phyloP scores from a whole-genome alignment of 1,140 invertebrate species.

The Aphaenogaster floridana region DNA sequence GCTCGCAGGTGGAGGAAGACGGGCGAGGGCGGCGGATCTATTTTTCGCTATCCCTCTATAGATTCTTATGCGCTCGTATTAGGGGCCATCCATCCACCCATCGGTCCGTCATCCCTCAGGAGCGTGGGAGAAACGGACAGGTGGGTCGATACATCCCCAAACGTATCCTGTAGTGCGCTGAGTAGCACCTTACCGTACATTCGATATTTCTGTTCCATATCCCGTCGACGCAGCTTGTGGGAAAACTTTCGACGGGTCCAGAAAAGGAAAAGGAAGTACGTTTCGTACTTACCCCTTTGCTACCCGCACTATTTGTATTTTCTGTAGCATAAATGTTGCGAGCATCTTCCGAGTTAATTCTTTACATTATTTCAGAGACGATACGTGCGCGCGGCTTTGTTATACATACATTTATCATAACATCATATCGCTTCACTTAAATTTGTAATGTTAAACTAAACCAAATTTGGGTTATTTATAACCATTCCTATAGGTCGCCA shows the following conservation, averaged over 20 bases:
- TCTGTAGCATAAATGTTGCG: not conserved
- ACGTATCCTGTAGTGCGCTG: constrained; percentile 68
- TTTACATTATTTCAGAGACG: not conserved
- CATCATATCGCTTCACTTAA: no score
- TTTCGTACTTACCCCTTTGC: constrained; percentile 14
- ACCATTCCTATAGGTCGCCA: no score
- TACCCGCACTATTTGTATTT: not conserved
- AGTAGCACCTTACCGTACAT: constrained; percentile 80
- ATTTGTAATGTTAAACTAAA: no score
- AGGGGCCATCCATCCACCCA: constrained; percentile 66
- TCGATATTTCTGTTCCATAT: constrained; percentile 78
- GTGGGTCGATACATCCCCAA: constrained; percentile 75
- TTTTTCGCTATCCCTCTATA: constrained; percentile 69
- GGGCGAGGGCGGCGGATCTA: constrained; percentile 67
- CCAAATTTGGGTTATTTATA: no score
- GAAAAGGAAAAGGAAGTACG: constrained; percentile 20
- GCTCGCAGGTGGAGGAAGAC: constrained; percentile 64
- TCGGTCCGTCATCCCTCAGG: constrained; percentile 69
- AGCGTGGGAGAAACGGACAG: constrained; percentile 85
- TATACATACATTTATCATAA: not conserved
- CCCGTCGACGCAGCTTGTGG: constrained; percentile 80
- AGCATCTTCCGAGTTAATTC: not conserved
- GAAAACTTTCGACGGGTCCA: constrained; percentile 68
- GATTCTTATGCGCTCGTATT: constrained; percentile 66
- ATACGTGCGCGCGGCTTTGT: not conserved